Conservation (phyloP, 2,797 vertebrate genomes). For the Syndactyla subalaris region DNA sequence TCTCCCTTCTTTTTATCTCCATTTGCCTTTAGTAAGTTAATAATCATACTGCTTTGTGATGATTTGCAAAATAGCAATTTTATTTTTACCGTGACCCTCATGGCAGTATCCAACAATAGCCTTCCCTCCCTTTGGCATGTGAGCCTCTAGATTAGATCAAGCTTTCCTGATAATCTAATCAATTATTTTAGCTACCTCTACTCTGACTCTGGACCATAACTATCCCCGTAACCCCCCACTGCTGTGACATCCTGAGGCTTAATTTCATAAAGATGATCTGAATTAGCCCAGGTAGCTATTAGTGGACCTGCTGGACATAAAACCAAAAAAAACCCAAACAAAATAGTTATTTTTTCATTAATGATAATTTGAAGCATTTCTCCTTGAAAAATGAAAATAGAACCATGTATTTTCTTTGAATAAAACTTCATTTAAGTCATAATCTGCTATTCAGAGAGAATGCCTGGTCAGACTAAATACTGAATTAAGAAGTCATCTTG, state of each 20-base stretch:
- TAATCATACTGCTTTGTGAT: neutral
- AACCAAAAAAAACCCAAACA: neutral
- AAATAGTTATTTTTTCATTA: neutral
- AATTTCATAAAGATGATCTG: neutral
- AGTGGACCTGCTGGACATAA: neutral
- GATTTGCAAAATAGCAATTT: neutral
- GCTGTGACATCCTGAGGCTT: neutral
- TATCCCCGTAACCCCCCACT: neutral
- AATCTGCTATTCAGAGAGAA: neutral
- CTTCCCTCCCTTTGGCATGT: neutral
- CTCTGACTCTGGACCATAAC: neutral
- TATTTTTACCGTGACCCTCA: neutral
- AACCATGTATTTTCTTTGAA: neutral
- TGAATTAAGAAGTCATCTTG: neutral
- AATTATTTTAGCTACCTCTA: neutral
- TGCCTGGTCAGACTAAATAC: neutral
- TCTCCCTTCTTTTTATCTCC: neutral
- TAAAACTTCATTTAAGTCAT: neutral
- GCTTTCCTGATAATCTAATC: neutral
- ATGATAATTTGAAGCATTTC: neutral
- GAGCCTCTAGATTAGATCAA: neutral
- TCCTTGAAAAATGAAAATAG: neutral
- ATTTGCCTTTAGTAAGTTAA: neutral
- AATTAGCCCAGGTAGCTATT: neutral
- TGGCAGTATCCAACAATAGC: neutral